A percentile compares a stretch with the other conserved stretches of the same genome.
Evolutionary conservation across 2,797 vertebrate genomes (phyloP).

Genomic region (Eupleurogrammus muticus): DNA sequence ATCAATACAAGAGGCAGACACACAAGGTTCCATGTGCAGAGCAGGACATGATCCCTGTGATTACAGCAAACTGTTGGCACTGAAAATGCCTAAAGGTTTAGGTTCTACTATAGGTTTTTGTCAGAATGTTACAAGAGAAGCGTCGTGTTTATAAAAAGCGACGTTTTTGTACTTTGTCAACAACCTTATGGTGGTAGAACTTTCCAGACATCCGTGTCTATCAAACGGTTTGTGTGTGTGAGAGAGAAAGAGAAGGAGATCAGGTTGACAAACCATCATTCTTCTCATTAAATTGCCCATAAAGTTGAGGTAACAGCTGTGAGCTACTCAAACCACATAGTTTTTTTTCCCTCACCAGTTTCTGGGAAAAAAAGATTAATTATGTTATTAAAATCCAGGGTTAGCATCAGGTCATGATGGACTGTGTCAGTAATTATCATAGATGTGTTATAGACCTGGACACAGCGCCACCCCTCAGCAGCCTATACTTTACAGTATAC

Average conservation of each 20-base stretch:
- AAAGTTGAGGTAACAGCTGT: background rate
- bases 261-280: background rate
- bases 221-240: background rate
- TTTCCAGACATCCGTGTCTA: background rate
- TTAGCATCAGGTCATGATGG: background rate
- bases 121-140: background rate
- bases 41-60: slow-evolving; percentile 16
- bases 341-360: background rate
- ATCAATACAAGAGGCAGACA: background rate
- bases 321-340: background rate
- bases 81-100: slow-evolving; percentile 43
- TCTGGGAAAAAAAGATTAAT: background rate
- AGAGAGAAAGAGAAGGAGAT: too few species aligned
- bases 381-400: background rate
- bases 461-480: too few species aligned
- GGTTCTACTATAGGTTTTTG: background rate
- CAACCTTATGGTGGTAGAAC: background rate
- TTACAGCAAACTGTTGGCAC: slow-evolving; percentile 45
- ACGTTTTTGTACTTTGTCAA: background rate
- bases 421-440: background rate
- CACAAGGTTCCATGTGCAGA: background rate
- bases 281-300: background rate
- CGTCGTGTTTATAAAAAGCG: background rate
- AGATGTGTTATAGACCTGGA: too few species aligned
- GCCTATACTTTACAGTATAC: too few species aligned